These are phyloP conservation scores for Lithobates pipiens DNA, from an alignment of 2,797 vertebrate species.

Conservation along the genomic window DNA sequence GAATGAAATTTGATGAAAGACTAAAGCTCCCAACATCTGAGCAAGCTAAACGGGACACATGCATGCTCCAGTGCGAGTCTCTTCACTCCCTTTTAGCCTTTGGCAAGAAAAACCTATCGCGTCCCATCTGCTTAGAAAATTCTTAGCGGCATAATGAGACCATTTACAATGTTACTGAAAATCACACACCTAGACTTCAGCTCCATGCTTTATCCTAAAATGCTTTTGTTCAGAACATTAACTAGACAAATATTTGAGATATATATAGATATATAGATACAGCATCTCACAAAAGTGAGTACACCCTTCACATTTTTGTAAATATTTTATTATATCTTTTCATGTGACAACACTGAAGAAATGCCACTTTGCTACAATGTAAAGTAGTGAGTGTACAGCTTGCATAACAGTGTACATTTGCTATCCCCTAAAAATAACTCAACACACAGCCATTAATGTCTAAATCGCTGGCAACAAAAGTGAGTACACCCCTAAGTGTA, in stretches of 20 bases:
- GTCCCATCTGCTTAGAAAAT: constrained; percentile 55
- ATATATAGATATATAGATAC: too few relatives aligned
- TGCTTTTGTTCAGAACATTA: neutral
- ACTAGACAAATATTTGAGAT: neutral
- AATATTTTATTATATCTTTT: too few relatives aligned
- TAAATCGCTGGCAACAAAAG: too few relatives aligned
- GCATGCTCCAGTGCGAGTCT: constrained; percentile 14
- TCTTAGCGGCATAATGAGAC: constrained; percentile 3
- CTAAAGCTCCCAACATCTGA: constrained; percentile 45
- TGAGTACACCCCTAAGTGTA: too few relatives aligned
- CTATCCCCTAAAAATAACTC: too few relatives aligned
- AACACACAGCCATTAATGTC: too few relatives aligned
- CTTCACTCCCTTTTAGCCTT: constrained; percentile 29
- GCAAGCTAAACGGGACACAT: constrained; percentile 13
- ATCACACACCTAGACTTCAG: neutral
- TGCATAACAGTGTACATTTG: too few relatives aligned
- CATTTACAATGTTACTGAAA: constrained; percentile 11
- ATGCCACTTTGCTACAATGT: too few relatives aligned
- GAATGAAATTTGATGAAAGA: constrained; percentile 57
- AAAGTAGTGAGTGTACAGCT: too few relatives aligned
- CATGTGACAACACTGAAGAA: too few relatives aligned
- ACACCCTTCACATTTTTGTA: too few relatives aligned
- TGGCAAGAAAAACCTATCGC: constrained; percentile 42
- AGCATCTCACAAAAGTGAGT: too few relatives aligned
- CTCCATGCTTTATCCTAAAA: neutral